phyloP scores from a whole-genome alignment of 2,797 vertebrate genomes.

The Linurgus olivaceus region DNA sequence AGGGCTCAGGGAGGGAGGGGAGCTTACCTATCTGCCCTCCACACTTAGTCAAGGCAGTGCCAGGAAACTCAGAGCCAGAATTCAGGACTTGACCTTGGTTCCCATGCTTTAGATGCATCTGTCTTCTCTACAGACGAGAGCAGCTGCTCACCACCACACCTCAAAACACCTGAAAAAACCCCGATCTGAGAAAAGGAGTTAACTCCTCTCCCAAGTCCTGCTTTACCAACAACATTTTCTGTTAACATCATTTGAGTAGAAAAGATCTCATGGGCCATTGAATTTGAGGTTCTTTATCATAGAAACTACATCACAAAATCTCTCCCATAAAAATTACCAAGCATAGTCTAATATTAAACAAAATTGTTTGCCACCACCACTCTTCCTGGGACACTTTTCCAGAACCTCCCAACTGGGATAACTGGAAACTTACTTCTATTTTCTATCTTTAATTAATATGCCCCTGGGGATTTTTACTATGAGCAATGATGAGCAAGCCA shows the following conservation, averaged over 20 bases:
- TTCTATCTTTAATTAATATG: constrained; percentile 41
- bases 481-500: not conserved
- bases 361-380: not conserved
- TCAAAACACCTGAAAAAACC: not conserved
- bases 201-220: not conserved
- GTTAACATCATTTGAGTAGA: not conserved
- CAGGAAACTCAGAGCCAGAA: not conserved
- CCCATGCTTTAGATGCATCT: not conserved
- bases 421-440: not conserved
- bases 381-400: not conserved
- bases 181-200: not conserved
- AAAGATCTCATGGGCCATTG: not conserved
- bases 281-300: not conserved
- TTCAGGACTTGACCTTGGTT: not conserved
- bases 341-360: not conserved
- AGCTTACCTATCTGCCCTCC: not conserved
- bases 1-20: not conserved
- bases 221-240: not conserved
- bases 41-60: accelerated
- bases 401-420: not conserved
- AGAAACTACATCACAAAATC: not conserved
- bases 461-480: not conserved
- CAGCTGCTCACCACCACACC: not conserved
- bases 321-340: not conserved
- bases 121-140: not conserved